Base-by-base conservation (phyloP, 1,140 invertebrate species). In the Scylla paramamosain region DNA sequence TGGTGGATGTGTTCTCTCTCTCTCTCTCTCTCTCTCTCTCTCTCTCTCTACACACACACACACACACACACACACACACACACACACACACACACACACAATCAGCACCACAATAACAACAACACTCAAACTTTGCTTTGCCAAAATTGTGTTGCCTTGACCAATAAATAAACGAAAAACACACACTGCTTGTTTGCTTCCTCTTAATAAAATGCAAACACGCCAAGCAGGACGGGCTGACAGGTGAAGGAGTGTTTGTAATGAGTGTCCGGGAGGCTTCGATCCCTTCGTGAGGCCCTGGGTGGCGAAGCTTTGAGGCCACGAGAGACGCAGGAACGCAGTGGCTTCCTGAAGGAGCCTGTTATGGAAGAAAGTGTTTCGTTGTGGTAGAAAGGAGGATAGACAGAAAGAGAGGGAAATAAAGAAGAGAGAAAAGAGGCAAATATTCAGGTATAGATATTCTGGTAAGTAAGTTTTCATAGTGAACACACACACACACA, bases 111-210 rank as follows among this genome's bases (percentile, higher is more conserved):
- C 52, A 59, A 59, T 20, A 59, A 59, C 52, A 59, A 14, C 16
- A 12, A 59, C 67, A 77, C 20, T n/a, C 39, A 39, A 39, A 39
- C 67, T 77, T 77, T 77, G 67, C 67, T 77, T 77, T 77, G 20
- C 67, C 67, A 77, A 77, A 77, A 77, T 77, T 77, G 67, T 77
- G 67, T 77, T 77, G 67, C 67, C 67, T 77, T 77, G 67, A 77
- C 67, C 67, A 77, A 25, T n/a, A 77, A 77, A 77, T 77, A 77
- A 77, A 77, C n/a, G 67, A 25, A 77, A 77, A 77, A 77, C 67
- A 77, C n/a, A 77, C 67, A 77, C 67, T 77, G 4, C 25, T 77
- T 25, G 67, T 77, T 77, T 77, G 67, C 67, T n/a, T 77, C 20
- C 67, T 77, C 52, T 6, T 25, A n/a, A 77, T n/a, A 77, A 7